Base-by-base conservation (phyloP, 2,888 invertebrate genomes). In the Aphodius granarius region DNA sequence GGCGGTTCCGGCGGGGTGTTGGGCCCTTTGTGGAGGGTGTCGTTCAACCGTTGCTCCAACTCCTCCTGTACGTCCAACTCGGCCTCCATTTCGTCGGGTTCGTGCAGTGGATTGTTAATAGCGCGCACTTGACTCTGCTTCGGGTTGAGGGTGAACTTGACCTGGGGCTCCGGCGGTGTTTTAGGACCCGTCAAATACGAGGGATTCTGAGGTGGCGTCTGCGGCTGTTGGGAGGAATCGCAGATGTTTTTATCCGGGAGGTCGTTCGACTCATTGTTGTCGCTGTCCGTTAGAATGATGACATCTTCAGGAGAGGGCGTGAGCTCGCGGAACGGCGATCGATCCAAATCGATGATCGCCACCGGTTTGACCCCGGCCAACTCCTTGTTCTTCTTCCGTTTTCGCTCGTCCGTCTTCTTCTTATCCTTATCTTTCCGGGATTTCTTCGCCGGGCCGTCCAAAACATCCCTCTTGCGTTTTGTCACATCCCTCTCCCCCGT, bases 251-350 rank as follows among this genome's bases (percentile, higher is more conserved):
- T 73, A 80, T 80, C 71, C 5, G 78, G 66, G 15, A 78, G 70
- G 71, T 80, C 81, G 71, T 80, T 78, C 17, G 79, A 79, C 64
- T 81, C 81, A n/a, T 73, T 79, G 64, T 89, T 91, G 77, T 95
- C 95, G 84, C 94, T 95, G 85, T 96, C 96, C 80, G 94, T 95
- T 19, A 96, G 88, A 73, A 96, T 92, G 83, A 96, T 96, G 0
- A 96, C 90, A 86, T 94, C 93, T 78, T 92, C 90, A 0, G 95
- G 95, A 72, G 94, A 94, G 6, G 94, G 94, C 15, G 93, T 93
- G 77, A 95, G 90, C 85, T 95, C 95, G 83, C 94, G 92, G 88
- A 95, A 95, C 5, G 95, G 96, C 75, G 95, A 95, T 79, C 94
- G 91, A 83, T 95, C 95, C 80, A 95, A 88, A 88, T 95, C 95